phyloP scores from a whole-genome alignment of 2,888 invertebrate genomes.

The Tetragnatha montana region DNA sequence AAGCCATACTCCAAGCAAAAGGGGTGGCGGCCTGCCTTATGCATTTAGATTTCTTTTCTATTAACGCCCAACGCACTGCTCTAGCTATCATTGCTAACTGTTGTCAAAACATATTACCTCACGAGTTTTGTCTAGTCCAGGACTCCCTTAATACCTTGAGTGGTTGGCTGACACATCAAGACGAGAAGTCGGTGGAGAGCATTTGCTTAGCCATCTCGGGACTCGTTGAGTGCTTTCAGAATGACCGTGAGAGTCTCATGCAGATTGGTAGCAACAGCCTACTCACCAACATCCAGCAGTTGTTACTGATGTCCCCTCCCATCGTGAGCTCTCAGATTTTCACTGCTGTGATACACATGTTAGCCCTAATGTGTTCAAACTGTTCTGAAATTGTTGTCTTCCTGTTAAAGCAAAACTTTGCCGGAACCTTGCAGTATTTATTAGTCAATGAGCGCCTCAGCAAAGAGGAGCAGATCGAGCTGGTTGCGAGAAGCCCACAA shows the following conservation, averaged over 20 bases:
- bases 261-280: slow-evolving; percentile 95
- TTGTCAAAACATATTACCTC: slow-evolving; percentile 93
- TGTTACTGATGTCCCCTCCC: slow-evolving; percentile 84
- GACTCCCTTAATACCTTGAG: slow-evolving; percentile 92
- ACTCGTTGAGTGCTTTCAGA: slow-evolving; percentile 96
- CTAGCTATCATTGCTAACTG: slow-evolving; percentile 98
- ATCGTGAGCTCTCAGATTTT: slow-evolving; percentile 95
- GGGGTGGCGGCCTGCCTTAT: slow-evolving; percentile 97
- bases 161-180: slow-evolving; percentile 82
- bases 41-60: slow-evolving; percentile 98
- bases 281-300: slow-evolving; percentile 93
- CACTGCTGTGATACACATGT: slow-evolving; percentile 95
- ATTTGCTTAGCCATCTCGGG: slow-evolving; percentile 98
- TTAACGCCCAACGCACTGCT: slow-evolving; percentile 97
- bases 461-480: slow-evolving; percentile 54
- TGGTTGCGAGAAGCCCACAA: slow-evolving; percentile 91
- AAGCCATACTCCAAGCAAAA: slow-evolving; percentile 94
- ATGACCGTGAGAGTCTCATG: slow-evolving; percentile 90
- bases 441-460: slow-evolving; percentile 80
- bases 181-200: slow-evolving; percentile 98
- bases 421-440: slow-evolving; percentile 94
- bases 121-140: slow-evolving; percentile 94
- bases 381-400: slow-evolving; percentile 95
- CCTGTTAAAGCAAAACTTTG: slow-evolving; percentile 94
- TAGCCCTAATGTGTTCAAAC: slow-evolving; percentile 95